Evolutionary conservation across 2,888 invertebrate genomes (phyloP).

Genomic region (Nesidiocoris tenuis): DNA sequence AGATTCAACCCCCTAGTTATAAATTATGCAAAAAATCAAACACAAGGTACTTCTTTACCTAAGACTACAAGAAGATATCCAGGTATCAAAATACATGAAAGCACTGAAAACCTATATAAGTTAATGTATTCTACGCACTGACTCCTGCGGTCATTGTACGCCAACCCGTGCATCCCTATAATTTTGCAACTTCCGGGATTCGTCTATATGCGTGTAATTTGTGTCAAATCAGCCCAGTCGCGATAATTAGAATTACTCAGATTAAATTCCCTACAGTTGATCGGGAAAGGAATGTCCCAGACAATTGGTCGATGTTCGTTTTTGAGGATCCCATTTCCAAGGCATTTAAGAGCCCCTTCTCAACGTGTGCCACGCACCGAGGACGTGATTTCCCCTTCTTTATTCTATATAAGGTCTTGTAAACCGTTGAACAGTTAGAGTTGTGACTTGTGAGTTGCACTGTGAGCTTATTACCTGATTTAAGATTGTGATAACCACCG

Average conservation of each 20-base stretch:
- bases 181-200: neutral
- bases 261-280: neutral
- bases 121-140: no score
- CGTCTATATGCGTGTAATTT: neutral
- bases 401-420: slow-evolving; percentile 31
- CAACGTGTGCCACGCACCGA: slow-evolving; percentile 12
- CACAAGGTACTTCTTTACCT: no score
- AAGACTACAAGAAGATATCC: no score
- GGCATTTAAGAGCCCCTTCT: slow-evolving; percentile 23
- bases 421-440: neutral
- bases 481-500: neutral
- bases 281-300: neutral
- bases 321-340: neutral
- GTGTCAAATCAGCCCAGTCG: neutral
- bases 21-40: no score
- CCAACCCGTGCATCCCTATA: neutral
- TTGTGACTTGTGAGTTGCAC: slow-evolving; percentile 31
- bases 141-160: no score
- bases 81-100: no score
- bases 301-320: slow-evolving; percentile 7
- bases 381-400: slow-evolving; percentile 34
- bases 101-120: no score
- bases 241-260: no score
- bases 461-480: slow-evolving; percentile 3
- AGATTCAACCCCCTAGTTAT: no score